Evolutionary conservation across 2,888 invertebrate species (phyloP), one percentile per base, ranked within the genome.

Genomic region (Arenicola marina): DNA sequence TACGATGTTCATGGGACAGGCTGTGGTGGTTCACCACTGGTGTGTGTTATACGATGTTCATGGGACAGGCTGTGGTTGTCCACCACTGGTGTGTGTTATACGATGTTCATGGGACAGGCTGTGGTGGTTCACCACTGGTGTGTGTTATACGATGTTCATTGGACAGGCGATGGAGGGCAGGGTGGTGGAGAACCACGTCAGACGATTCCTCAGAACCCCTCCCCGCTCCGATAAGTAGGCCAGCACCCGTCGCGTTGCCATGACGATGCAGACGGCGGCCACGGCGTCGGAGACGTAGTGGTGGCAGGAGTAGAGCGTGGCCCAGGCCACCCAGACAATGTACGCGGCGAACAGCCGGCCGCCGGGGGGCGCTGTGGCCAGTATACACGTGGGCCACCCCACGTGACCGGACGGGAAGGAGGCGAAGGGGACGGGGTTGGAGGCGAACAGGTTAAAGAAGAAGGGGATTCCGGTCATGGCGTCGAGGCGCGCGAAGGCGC

Each of bases 321-420:
- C 71, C 72, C 72, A 72, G 4, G 64, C 58, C 48, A 72, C 63
- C 66, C 64, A 72, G 38, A 59, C 11, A 2, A 72, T 56, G 61
- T 72, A 72, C 33, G 60, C 7, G 3, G 48, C 26, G 51, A 70
- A 61, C 15, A 59, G 1, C 15, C 59, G 18, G 1, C 54, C 43
- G 1, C 45, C 58, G 1, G 64, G 67, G 11, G 64, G 61, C 2
- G 55, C 29, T 2, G 60, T 56, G 43, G 67, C 11, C 11, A 51
- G 55, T 18, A 68, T 59, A 33, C 65, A 63, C 44, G 56, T 55
- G 7, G 72, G 69, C 72, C 72, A 72, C 4, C 67, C 62, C 54
- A 72, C 72, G 62, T 72, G 72, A 28, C 72, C 72, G 11, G 72
- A 72, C 48, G 72, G 72, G 57, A 72, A 70, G 15, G 72, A 70